Base-by-base conservation (phyloP, 1,140 invertebrate species). In the Stegodyphus dumicola region DNA sequence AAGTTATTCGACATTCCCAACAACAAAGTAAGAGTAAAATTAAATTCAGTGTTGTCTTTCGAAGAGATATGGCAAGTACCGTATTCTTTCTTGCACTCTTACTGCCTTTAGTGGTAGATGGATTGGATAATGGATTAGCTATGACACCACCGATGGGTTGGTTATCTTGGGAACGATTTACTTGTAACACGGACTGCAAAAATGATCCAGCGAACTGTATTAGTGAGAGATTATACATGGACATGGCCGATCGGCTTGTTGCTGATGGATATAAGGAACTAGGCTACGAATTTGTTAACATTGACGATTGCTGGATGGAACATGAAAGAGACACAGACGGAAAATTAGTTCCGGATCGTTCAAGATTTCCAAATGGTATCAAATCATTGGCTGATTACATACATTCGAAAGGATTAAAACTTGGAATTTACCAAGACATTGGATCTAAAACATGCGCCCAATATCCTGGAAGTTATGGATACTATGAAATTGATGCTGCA, bases 281-380 rank as follows among this genome's bases (percentile, higher is more conserved):
- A 7, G 97, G 97, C 17, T 99, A 99, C 91, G 94, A 97, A 89
- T 97, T 97, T 90, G 94, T 99, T 77, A 98, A 97, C 90, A 94
- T 99, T 71, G 97, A 99, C 89, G 97, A 99, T 91, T 99, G 97
- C 90, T 99, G 97, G 97, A 91, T 96, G 75, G 95, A 96, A 87
- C 94, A 95, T 87, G 93, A 86, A 33, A 69, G 88, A 77, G 86
- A 89, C 69, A 15, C 65, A 49, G 85, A 84, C 18, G 18, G 94
- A 88, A 92, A 93, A 87, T 93, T 99, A n/a, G 94, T 96, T 77
- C 93, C 97, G 7, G 97, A 99, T 90, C 93, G 94, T 54, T 92
- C 94, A 83, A 90, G 98, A 86, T 99, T 99, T 91, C 97, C 97
- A 3, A 95, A 94, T 89, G 98, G 97, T 87, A 98, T 99, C 90